These are phyloP conservation scores for Upupa epops DNA, from an alignment of 2,113 vertebrate genomes.

Conservation along the genomic window DNA sequence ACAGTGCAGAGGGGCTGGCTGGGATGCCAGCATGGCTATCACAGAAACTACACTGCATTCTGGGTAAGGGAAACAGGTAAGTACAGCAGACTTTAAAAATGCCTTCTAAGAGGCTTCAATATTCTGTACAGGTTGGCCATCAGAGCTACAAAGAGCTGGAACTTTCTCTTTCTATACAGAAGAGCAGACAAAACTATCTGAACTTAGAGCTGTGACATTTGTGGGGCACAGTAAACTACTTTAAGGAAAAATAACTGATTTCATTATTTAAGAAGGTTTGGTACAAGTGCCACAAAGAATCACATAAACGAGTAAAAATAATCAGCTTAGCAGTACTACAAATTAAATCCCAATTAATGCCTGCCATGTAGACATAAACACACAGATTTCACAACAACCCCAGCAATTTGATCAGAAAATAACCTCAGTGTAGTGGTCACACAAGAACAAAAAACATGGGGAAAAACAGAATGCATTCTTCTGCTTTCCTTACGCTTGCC, in stretches of 20 bases:
- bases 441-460: background rate
- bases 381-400: background rate
- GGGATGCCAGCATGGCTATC: background rate
- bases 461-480: background rate
- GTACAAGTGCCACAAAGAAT: background rate
- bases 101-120: background rate
- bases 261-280: background rate
- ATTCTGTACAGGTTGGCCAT: background rate
- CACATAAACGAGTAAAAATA: background rate
- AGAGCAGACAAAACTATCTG: background rate
- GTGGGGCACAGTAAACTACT: background rate
- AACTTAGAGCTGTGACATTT: background rate
- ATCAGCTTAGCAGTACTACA: background rate
- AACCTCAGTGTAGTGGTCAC: background rate
- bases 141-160: background rate
- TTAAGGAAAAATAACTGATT: background rate
- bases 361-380: background rate
- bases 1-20: background rate
- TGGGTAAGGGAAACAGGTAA: background rate
- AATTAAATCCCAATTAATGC: background rate
- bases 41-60: background rate
- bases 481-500: background rate
- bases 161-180: background rate
- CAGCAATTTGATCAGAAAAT: background rate
- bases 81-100: background rate